Evolutionary conservation across 2,113 vertebrate genomes (phyloP).

Genomic region (Crocuta crocuta): DNA sequence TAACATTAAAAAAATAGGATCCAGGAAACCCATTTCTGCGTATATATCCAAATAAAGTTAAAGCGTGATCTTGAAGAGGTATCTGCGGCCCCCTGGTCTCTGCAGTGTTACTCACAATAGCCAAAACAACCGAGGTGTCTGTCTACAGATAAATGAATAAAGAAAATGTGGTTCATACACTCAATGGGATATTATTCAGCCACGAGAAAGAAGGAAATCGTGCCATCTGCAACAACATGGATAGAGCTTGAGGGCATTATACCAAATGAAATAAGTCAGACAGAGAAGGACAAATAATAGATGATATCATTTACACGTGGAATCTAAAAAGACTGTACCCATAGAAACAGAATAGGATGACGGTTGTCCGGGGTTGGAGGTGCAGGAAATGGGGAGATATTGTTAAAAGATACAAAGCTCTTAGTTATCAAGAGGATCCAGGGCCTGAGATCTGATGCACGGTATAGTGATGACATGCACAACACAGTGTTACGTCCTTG

Average conservation of each 20-base stretch:
- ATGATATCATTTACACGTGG: background rate
- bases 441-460: background rate
- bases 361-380: background rate
- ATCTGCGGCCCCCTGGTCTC: background rate
- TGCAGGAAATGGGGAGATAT: background rate
- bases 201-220: background rate
- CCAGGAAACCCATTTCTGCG: background rate
- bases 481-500: background rate
- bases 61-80: background rate
- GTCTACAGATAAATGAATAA: background rate
- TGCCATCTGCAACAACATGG: background rate
- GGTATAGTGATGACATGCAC: no score
- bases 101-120: background rate
- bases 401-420: background rate
- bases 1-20: background rate
- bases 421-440: background rate
- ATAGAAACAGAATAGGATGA: background rate
- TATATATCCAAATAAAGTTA: background rate
- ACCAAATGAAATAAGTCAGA: background rate
- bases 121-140: background rate
- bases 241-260: background rate
- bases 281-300: background rate
- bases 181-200: background rate
- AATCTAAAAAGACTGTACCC: background rate
- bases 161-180: background rate